Evolutionary conservation across 2,888 invertebrate species (phyloP).

Genomic region (Synanthedon vespiformis): DNA sequence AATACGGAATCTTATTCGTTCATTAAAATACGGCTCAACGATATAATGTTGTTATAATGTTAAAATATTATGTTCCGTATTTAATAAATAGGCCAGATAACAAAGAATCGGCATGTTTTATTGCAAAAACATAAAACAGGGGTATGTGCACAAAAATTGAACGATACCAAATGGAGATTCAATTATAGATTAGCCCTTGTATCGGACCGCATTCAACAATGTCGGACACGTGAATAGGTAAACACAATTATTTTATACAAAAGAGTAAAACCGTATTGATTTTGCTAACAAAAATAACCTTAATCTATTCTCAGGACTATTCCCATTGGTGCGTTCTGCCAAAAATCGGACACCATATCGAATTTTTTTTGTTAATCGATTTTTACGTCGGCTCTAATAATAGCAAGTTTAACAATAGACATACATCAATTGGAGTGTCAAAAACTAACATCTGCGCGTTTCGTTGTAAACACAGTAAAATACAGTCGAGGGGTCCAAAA

Average conservation of each 20-base stretch:
- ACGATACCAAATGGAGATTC: constrained; percentile 62
- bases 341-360: constrained; percentile 45
- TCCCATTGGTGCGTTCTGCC: constrained; percentile 35
- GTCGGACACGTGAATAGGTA: constrained; percentile 67
- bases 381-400: constrained; percentile 53
- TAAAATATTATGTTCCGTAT: no score
- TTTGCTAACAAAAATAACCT: constrained; percentile 43
- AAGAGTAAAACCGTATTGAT: constrained; percentile 59
- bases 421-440: constrained; percentile 69
- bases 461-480: constrained; percentile 59
- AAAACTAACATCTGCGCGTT: constrained; percentile 69
- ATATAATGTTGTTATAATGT: no score
- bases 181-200: constrained; percentile 68
- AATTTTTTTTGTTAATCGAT: constrained; percentile 47
- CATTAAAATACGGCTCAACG: no score
- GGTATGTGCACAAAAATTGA: constrained; percentile 38
- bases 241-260: constrained; percentile 65
- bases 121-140: neutral
- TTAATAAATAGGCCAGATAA: no score
- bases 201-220: constrained; percentile 55
- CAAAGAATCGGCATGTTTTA: no score
- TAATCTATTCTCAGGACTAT: constrained; percentile 33
- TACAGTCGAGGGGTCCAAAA: constrained; percentile 39
- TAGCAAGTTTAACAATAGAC: constrained; percentile 50
- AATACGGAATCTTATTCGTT: no score